These are phyloP conservation scores for Tauraco hartlaubi DNA, from an alignment of 2,797 vertebrate genomes.

Conservation along the genomic window DNA sequence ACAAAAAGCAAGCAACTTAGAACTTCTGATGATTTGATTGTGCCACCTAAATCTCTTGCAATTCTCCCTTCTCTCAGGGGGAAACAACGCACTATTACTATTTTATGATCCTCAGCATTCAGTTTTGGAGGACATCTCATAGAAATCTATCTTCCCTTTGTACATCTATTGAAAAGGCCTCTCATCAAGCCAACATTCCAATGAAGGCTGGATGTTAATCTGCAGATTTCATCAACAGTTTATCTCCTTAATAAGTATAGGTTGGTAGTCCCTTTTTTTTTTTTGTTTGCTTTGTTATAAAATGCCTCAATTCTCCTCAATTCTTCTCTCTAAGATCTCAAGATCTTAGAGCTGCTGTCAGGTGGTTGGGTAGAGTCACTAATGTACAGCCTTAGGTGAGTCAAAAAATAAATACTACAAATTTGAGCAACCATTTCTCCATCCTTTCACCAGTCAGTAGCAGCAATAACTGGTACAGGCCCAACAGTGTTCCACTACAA, in stretches of 20 bases:
- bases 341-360: conserved; percentile 11
- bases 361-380: conserved; percentile 30
- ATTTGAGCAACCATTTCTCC: not conserved
- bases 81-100: not conserved
- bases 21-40: not conserved
- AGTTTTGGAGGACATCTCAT: not conserved
- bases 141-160: not conserved
- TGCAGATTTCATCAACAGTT: not conserved
- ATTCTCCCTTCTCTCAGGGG: not conserved
- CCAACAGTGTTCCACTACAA: conserved; percentile 61
- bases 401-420: conserved; percentile 40
- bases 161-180: not conserved
- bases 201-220: not conserved
- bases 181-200: not conserved
- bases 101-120: not conserved
- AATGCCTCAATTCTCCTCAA: not conserved
- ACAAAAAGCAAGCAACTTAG: not conserved
- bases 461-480: conserved; percentile 62
- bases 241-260: not conserved
- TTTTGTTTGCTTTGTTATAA: not conserved
- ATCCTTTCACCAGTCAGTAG: conserved; percentile 53
- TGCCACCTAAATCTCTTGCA: not conserved
- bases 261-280: not conserved
- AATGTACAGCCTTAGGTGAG: conserved; percentile 41
- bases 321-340: not conserved